Conservation (phyloP, 2,888 invertebrate genomes). For the Drosophila buzzatii region DNA sequence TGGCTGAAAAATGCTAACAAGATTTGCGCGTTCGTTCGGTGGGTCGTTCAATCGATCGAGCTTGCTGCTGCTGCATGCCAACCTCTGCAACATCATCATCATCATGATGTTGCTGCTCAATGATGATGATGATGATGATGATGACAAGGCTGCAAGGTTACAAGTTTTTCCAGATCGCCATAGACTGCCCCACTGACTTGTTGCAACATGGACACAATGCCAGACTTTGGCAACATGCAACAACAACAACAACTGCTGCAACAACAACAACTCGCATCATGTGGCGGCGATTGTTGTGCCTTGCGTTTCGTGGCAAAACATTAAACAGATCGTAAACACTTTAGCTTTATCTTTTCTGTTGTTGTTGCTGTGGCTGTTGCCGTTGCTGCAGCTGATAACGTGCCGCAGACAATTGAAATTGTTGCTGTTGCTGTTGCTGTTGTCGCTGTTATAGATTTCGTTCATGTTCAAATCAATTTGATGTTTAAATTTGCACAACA, state of each 20-base stretch:
- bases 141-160: conserved; percentile 78
- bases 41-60: conserved; percentile 29
- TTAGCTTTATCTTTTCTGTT: conserved; percentile 61
- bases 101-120: conserved; percentile 4
- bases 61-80: conserved; percentile 13
- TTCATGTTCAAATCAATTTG: conserved; percentile 64
- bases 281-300: conserved; percentile 12
- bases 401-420: conserved; percentile 69
- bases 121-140: conserved; percentile 42
- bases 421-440: conserved; percentile 25
- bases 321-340: conserved; percentile 78
- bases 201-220: conserved; percentile 42
- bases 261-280: conserved; percentile 1
- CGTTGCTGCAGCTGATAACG: conserved; percentile 52
- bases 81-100: conserved; percentile 31
- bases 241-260: conserved; percentile 12
- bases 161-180: conserved; percentile 77
- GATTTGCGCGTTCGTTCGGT: conserved; percentile 62
- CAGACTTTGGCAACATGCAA: conserved; percentile 33
- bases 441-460: conserved; percentile 53
- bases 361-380: conserved; percentile 25
- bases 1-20: conserved; percentile 77
- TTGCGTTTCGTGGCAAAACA: conserved; percentile 53
- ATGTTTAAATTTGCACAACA: conserved; percentile 66
- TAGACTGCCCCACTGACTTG: conserved; percentile 44